A percentile compares a stretch with the other conserved stretches of the same genome.
Conservation (phyloP, 2,888 invertebrate genomes). For the Ophion slaviceki region DNA sequence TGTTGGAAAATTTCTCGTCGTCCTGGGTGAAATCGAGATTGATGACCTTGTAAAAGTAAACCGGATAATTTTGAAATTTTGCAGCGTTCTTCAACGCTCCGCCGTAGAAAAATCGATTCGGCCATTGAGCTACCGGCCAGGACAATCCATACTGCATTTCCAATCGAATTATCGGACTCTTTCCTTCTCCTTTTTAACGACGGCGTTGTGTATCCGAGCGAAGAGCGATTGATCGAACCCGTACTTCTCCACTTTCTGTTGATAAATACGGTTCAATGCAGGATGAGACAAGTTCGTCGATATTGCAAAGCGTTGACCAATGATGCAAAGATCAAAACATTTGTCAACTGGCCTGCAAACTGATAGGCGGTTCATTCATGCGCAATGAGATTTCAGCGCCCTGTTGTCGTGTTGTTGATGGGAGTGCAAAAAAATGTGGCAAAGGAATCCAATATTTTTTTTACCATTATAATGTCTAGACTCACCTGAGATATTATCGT, state of each 20-base stretch:
- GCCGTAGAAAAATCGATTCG: conserved; percentile 90
- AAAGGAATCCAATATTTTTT: not conserved
- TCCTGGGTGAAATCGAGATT: too few species aligned
- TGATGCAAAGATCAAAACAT: too few species aligned
- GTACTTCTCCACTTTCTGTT: conserved; percentile 88
- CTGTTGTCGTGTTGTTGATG: not conserved
- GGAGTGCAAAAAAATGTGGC: not conserved
- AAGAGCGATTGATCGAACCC: conserved; percentile 92
- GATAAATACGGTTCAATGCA: conserved; percentile 46
- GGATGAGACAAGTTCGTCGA: too few species aligned
- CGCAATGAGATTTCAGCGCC: too few species aligned
- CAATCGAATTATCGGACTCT: conserved; percentile 85
- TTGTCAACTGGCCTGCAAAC: too few species aligned
- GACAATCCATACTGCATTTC: conserved; percentile 94
- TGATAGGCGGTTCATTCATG: too few species aligned
- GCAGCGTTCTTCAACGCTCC: conserved; percentile 83
- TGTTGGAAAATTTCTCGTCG: conserved; percentile 84
- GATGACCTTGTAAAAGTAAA: conserved; percentile 85
- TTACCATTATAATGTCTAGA: not conserved
- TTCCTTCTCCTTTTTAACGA: conserved; percentile 82
- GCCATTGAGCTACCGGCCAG: conserved; percentile 91
- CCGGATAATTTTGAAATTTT: conserved; percentile 75
- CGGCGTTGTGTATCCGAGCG: conserved; percentile 88
- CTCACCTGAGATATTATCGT: conserved; percentile 90
- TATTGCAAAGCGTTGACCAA: too few species aligned